phyloP scores from a whole-genome alignment of 2,113 vertebrate species.

The Pagrus major region DNA sequence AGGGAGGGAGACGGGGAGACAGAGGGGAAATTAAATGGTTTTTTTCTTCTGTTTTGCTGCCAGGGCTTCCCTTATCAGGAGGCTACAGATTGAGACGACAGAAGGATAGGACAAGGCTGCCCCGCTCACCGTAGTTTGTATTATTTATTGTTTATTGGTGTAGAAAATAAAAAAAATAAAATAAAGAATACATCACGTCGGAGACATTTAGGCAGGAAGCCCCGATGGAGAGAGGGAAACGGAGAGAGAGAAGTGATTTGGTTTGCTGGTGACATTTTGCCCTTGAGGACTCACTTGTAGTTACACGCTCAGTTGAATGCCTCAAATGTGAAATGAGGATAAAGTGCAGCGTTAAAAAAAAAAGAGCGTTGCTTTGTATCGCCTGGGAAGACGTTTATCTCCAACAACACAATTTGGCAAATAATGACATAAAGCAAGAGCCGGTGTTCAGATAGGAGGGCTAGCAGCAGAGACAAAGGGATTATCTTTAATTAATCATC shows the following conservation, averaged over 20 bases:
- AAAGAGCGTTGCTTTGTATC: not conserved
- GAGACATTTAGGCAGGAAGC: slow-evolving; percentile 29
- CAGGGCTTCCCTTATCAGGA: slow-evolving; percentile 63
- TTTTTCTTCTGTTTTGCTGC: slow-evolving; percentile 37
- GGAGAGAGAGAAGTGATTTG: not conserved
- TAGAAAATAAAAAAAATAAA: slow-evolving; percentile 36
- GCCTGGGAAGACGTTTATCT: slow-evolving; percentile 43
- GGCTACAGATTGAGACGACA: slow-evolving; percentile 50
- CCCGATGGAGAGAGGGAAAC: not conserved
- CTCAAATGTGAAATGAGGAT: slow-evolving; percentile 52
- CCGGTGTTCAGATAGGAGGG: not conserved
- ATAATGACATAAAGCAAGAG: slow-evolving; percentile 24
- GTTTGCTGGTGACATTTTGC: slow-evolving; percentile 50
- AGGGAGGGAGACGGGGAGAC: not conserved
- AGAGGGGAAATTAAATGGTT: slow-evolving; percentile 34
- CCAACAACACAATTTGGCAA: slow-evolving; percentile 28
- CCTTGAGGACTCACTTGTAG: slow-evolving; percentile 63
- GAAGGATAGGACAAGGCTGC: slow-evolving; percentile 4
- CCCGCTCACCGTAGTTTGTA: not conserved
- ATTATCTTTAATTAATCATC: slow-evolving; percentile 67
- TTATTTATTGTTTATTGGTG: slow-evolving; percentile 52
- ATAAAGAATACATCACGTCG: not conserved
- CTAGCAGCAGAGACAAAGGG: slow-evolving; percentile 27
- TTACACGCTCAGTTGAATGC: slow-evolving; percentile 56
- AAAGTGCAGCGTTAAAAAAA: slow-evolving; percentile 29